These are phyloP conservation scores for Poicephalus gulielmi DNA, from an alignment of 2,113 vertebrate species.

Conservation along the genomic window DNA sequence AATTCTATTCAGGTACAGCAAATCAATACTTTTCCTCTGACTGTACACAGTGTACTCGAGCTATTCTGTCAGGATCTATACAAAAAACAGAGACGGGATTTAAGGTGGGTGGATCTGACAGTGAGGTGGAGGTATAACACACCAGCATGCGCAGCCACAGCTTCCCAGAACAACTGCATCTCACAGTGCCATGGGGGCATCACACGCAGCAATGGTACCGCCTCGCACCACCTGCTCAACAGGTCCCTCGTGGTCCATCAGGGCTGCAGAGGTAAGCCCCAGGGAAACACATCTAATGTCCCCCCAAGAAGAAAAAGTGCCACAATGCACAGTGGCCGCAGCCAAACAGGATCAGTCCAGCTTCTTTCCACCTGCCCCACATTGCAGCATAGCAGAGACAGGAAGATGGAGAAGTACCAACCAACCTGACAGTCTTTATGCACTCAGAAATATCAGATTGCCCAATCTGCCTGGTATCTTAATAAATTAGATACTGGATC, in stretches of 20 bases:
- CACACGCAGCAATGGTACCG: accelerated
- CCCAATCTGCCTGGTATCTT: neutral
- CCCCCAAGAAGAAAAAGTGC: neutral
- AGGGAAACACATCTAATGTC: neutral
- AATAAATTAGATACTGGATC: neutral
- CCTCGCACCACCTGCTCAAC: accelerated
- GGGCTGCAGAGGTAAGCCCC: neutral
- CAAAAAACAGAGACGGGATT: conserved; percentile 16
- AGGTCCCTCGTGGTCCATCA: accelerated
- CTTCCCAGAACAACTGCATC: neutral
- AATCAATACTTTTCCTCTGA: conserved; percentile 56
- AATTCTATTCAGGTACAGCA: conserved; percentile 49
- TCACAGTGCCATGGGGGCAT: accelerated
- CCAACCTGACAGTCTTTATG: neutral
- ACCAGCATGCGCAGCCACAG: accelerated
- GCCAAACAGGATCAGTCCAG: neutral
- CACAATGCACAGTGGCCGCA: accelerated
- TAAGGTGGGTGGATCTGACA: neutral
- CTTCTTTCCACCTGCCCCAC: neutral
- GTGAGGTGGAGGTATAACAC: neutral
- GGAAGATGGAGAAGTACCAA: neutral
- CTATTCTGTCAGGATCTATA: conserved; percentile 35
- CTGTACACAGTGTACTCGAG: conserved; percentile 34
- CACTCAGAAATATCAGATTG: neutral
- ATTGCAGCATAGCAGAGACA: neutral